These are phyloP conservation scores for Anarsia innoxiella DNA, from an alignment of 2,888 invertebrate species.

Conservation along the genomic window DNA sequence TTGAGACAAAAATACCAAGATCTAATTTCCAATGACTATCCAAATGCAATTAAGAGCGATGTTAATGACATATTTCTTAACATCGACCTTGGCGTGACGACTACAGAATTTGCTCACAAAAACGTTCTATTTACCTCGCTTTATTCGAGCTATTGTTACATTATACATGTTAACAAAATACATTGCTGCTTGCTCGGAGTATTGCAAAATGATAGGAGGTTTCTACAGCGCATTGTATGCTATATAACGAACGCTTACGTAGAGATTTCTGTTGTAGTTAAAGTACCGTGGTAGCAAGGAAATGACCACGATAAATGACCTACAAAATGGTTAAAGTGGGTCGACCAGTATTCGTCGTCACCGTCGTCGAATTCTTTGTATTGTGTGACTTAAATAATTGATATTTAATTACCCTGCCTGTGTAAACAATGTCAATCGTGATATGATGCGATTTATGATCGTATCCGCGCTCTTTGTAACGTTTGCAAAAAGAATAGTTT, in stretches of 20 bases:
- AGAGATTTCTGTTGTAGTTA: neutral
- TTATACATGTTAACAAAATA: no score
- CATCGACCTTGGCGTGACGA: constrained; percentile 26
- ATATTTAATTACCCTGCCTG: constrained; percentile 1
- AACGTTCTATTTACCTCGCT: constrained; percentile 18
- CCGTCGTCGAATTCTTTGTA: constrained; percentile 35
- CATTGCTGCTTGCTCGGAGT: constrained; percentile 11
- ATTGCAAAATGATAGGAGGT: no score
- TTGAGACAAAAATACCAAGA: neutral
- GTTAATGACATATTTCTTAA: constrained; percentile 38
- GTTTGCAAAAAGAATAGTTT: no score
- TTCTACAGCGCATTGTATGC: constrained; percentile 3
- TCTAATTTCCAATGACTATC: constrained; percentile 30
- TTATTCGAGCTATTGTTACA: no score
- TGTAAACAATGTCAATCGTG: no score
- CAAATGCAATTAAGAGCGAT: constrained; percentile 39
- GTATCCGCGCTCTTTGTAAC: no score
- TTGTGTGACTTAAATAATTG: constrained; percentile 10
- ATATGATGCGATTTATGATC: no score
- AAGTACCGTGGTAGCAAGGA: constrained; percentile 35
- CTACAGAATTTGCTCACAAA: constrained; percentile 22
- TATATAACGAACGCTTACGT: neutral
- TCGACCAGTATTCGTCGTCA: constrained; percentile 37
- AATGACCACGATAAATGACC: constrained; percentile 58
- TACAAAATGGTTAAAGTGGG: constrained; percentile 61